Base-by-base conservation (phyloP, 2,888 invertebrate genomes). In the Drosophila infuscata region DNA sequence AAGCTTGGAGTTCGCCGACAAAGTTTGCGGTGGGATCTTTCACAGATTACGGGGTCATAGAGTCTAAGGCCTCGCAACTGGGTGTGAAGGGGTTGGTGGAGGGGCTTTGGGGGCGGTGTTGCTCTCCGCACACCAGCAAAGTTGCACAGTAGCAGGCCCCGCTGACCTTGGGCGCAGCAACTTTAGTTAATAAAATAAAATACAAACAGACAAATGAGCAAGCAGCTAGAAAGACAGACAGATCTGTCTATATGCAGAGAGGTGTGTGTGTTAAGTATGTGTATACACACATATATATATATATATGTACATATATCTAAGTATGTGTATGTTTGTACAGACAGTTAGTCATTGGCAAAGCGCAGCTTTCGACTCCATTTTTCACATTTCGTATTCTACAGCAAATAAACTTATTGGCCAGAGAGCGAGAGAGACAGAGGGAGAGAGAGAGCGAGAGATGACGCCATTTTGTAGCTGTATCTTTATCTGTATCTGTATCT, bases 381-480 rank as follows among this genome's bases (percentile, higher is more conserved):
- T 63, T 70, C 54, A 68, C 38, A 41, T 32, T 59, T 49, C 52
- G 53, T 32, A 43, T 62, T 64, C 60, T 63, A 53, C 67, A 70
- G 65, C 43, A 53, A 73, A 63, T 60, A 52, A 59, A 48, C 35
- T 64, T 69, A 56, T 64, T 70, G 60, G 20, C 15, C 46, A 25
- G 15, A 53, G 35, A 15, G 25, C 5, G 35, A 35, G 5, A 6
- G 36, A 35, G 15, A 3, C 15, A 17, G 35, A 5, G 53, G 20
- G 52, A 17, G 5, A 12, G 20, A 15, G 53, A 3, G 20, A 17
- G 52, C 62, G 25, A 33, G 36, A 70, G 74, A 73, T 89, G 84
- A 84, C 84, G 84, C 84, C 88, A 84, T 89, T 74, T 84, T 87
- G 82, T 64, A 84, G 38, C 57, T 70, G 69, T 56, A 20, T 36